Conservation (phyloP, 2,888 invertebrate species). For the Pogonocherus hispidulus region DNA sequence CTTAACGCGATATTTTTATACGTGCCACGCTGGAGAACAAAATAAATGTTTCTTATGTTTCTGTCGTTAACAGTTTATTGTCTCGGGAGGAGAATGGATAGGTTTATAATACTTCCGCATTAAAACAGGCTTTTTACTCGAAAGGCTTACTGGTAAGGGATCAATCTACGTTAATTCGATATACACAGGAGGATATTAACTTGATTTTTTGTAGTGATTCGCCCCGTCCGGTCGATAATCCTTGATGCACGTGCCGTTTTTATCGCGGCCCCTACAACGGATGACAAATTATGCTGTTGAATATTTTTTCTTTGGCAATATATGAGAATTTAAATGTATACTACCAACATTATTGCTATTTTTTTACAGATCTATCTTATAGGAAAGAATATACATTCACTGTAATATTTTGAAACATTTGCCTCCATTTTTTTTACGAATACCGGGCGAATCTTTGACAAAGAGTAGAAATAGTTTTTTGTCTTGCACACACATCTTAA, state of each 20-base stretch:
- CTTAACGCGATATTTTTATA: slow-evolving; percentile 3
- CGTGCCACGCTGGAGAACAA: neutral
- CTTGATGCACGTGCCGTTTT: neutral
- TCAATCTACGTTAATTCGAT: neutral
- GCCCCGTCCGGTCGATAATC: neutral
- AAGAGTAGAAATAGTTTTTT: too few relatives aligned
- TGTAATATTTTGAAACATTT: too few relatives aligned
- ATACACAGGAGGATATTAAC: neutral
- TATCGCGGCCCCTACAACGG: neutral
- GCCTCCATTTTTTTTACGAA: too few relatives aligned
- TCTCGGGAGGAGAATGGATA: neutral
- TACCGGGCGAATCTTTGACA: too few relatives aligned
- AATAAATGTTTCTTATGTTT: neutral
- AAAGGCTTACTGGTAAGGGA: neutral
- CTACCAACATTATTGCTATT: neutral
- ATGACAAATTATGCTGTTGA: neutral
- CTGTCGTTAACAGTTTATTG: neutral
- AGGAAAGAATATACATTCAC: too few relatives aligned
- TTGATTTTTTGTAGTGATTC: neutral
- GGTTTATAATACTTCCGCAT: neutral
- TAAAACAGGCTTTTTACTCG: neutral
- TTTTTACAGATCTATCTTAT: too few relatives aligned
- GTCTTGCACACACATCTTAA: too few relatives aligned
- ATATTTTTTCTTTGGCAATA: neutral
- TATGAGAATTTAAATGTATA: neutral